Base-by-base conservation (phyloP, 2,888 invertebrate species). In the Hybos culiciformis region DNA sequence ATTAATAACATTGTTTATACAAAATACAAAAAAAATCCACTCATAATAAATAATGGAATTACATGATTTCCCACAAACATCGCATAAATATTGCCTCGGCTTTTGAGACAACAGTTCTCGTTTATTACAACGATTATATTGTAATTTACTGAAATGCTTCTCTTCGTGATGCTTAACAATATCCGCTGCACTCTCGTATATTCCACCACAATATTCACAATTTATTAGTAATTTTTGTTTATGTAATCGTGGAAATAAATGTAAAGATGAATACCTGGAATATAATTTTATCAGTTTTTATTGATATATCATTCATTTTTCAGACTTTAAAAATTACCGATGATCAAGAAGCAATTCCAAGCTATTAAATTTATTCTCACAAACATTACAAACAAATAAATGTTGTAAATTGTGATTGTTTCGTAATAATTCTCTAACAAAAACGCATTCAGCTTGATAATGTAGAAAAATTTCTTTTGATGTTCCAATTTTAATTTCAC, bases 11-110 rank as follows among this genome's bases (percentile, higher is more conserved):
- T n/a, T n/a, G n/a, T n/a, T n/a, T n/a, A n/a, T n/a, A n/a, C n/a
- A n/a, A n/a, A n/a, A n/a, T n/a, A n/a, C n/a, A n/a, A n/a, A n/a
- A n/a, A n/a, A n/a, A n/a, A n/a, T n/a, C n/a, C n/a, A n/a, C n/a
- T n/a, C n/a, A n/a, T n/a, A n/a, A n/a, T n/a, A n/a, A n/a, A n/a
- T n/a, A n/a, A n/a, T n/a, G n/a, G n/a, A n/a, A n/a, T n/a, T n/a
- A 51, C 73, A 74, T 5, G 73, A 72, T 47, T 72, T 68, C n/a
- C 75, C 75, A 49, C 76, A 77, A 36, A 74, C 70, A 51, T 77
- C 76, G 50, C 76, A 77, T 6, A 74, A 64, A 51, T 72, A 73
- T 21, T 72, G 72, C 17, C 67, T 59, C 20, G 56, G 48, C 37
- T 60, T 60, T 14, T 19, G 14, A 9, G 46, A 43, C 4, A 43